Conservation (phyloP, 2,888 invertebrate species). For the Drosophila planitibia region DNA sequence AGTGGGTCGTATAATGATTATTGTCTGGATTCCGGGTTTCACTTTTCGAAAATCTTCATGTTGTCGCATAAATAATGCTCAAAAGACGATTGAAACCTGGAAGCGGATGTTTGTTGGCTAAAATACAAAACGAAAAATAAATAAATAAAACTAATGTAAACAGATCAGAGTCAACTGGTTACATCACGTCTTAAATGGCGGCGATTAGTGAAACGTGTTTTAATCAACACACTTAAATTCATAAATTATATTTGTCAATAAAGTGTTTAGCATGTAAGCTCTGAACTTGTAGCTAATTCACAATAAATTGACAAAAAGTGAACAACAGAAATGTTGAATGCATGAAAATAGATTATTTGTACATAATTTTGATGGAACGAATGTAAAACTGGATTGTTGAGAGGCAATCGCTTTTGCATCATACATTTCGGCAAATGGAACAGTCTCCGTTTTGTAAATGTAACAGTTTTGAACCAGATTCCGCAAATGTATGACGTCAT, state of each 20-base stretch:
- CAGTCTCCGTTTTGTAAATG: conserved; percentile 6
- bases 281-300: background rate
- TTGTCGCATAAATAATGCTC: conserved; percentile 31
- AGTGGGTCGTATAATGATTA: conserved; percentile 39
- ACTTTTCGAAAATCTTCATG: conserved; percentile 27
- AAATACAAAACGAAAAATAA: background rate
- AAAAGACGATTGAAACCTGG: conserved; percentile 15
- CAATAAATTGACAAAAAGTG: background rate
- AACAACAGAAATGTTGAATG: background rate
- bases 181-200: conserved; percentile 40
- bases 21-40: conserved; percentile 50
- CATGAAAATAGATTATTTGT: conserved; percentile 2
- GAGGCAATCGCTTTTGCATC: conserved; percentile 10
- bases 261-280: background rate
- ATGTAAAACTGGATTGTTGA: conserved; percentile 12
- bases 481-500: background rate
- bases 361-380: background rate
- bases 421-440: conserved; percentile 5
- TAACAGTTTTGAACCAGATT: conserved; percentile 25
- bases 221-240: background rate
- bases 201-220: conserved; percentile 55
- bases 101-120: conserved; percentile 32
- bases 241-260: background rate
- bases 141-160: conserved; percentile 19
- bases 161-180: conserved; percentile 37